Percentiles rank a stretch among this genome's conserved stretches.
Conservation (phyloP, 1,140 invertebrate genomes). For the Camponotus floridanus region DNA sequence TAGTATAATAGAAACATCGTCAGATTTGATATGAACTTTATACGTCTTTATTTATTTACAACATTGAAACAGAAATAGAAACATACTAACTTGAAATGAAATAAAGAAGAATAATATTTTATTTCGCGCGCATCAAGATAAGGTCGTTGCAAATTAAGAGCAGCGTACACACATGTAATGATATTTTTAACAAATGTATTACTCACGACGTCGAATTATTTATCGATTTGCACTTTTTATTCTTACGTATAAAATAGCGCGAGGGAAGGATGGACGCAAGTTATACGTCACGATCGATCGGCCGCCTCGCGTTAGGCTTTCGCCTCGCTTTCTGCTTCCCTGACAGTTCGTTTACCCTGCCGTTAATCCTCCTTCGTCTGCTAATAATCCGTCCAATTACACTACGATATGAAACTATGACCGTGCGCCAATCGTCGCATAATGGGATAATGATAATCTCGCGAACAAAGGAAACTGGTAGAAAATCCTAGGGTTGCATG, state of each 20-base stretch:
- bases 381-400: constrained; percentile 65
- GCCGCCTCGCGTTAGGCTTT: constrained; percentile 32
- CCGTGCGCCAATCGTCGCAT: constrained; percentile 69
- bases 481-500: constrained; percentile 84
- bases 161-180: no score
- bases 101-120: background rate
- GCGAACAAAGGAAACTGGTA: constrained; percentile 85
- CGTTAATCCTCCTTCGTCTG: constrained; percentile 79
- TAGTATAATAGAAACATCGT: background rate
- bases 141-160: background rate
- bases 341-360: constrained; percentile 79
- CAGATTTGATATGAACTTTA: background rate
- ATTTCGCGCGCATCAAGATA: background rate
- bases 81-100: background rate
- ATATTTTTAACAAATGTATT: background rate
- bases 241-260: background rate
- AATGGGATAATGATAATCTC: constrained; percentile 84
- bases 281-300: constrained; percentile 31
- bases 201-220: no score
- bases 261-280: no score
- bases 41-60: background rate
- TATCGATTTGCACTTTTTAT: background rate
- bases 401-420: constrained; percentile 36
- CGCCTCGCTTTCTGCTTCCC: constrained; percentile 75
- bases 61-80: background rate